phyloP scores from a whole-genome alignment of 2,797 vertebrate species.

The Staurois parvus region DNA sequence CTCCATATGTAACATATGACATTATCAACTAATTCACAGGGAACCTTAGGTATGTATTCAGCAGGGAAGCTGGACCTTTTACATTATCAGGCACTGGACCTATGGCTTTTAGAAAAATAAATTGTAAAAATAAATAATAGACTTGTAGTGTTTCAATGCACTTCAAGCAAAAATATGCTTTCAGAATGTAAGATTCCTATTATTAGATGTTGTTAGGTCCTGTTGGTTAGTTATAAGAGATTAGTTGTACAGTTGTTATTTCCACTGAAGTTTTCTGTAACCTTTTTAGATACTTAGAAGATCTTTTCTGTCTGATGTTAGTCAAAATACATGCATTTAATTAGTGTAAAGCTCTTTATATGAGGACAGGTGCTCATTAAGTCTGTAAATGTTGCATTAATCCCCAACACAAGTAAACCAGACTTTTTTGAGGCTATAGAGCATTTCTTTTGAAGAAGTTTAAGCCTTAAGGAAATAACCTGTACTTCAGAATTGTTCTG shows the following conservation, averaged over 20 bases:
- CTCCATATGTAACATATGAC: too few species aligned
- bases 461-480: constrained; percentile 37
- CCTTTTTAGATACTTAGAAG: background rate
- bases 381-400: constrained; percentile 1
- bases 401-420: background rate
- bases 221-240: background rate
- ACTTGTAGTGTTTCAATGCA: too few species aligned
- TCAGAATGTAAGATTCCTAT: background rate
- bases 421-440: constrained; percentile 14
- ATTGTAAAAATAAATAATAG: too few species aligned
- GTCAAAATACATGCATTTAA: background rate
- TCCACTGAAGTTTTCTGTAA: background rate
- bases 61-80: too few species aligned
- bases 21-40: too few species aligned
- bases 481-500: constrained; percentile 7
- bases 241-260: too few species aligned
- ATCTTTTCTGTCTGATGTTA: background rate
- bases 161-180: too few species aligned
- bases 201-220: background rate
- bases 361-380: constrained; percentile 19
- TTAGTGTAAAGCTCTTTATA: background rate
- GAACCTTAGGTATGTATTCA: too few species aligned
- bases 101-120: too few species aligned
- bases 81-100: too few species aligned
- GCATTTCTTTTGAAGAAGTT: background rate